Percentiles rank a stretch among this genome's conserved stretches.
Evolutionary conservation across 2,797 vertebrate species (phyloP).

Genomic region (Champsocephalus gunnari): DNA sequence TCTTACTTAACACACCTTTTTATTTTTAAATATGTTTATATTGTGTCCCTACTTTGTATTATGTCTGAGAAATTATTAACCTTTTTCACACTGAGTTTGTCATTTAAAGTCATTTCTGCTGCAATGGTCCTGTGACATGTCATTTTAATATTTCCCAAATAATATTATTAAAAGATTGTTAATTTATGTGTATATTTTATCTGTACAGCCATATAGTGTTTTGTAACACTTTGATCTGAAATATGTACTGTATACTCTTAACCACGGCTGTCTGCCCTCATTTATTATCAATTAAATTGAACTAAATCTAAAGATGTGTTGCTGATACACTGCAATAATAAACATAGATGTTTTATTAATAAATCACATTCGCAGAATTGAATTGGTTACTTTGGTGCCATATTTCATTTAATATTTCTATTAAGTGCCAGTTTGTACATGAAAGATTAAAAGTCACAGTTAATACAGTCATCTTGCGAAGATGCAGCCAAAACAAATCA

Average conservation of each 20-base stretch:
- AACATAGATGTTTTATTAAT: constrained; percentile 19
- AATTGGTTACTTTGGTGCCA: background rate
- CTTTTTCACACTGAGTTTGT: constrained; percentile 2
- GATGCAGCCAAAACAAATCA: too few relatives aligned
- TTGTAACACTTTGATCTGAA: constrained; percentile 2
- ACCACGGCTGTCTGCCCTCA: background rate
- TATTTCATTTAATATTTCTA: too few relatives aligned
- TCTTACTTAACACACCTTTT: background rate
- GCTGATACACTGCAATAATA: constrained; percentile 18
- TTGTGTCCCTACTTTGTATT: background rate
- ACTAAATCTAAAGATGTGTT: background rate
- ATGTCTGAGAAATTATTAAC: background rate
- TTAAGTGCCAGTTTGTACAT: background rate
- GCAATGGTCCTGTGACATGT: background rate
- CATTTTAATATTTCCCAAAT: constrained; percentile 9
- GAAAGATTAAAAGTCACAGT: background rate
- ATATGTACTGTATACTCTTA: background rate
- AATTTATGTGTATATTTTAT: constrained; percentile 16
- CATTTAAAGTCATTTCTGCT: background rate
- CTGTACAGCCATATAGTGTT: constrained; percentile 14
- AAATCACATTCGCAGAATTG: constrained; percentile 13
- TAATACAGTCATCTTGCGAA: too few relatives aligned
- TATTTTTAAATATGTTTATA: constrained; percentile 11
- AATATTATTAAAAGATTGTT: background rate
- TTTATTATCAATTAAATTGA: too few relatives aligned